Evolutionary conservation across 2,888 invertebrate species (phyloP), one percentile per base, ranked within the genome.

Genomic region (Cryptus armator): DNA sequence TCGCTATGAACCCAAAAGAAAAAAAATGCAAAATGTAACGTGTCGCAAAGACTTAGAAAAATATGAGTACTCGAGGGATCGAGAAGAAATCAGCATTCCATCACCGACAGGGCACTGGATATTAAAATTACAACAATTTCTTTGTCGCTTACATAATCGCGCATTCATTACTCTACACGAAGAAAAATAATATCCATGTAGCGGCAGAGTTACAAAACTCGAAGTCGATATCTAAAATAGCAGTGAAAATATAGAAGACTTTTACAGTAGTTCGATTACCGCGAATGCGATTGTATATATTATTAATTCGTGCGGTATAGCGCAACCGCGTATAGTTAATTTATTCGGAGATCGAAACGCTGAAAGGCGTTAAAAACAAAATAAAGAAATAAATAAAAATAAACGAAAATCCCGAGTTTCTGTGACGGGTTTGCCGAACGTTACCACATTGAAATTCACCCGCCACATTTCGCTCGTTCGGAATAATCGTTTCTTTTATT

Each of bases 241-340:
- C 19, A 56, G 19, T 12, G 19, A 24, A 56, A 24, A 24, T 19
- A 19, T 14, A 46, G 16, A 53, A 53, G 53, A 37, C 9, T 16
- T 77, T 53, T 46, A 77, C 12, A 12, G 9, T 3, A 46, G 46
- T 32, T 62, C 4, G 16, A 29, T 29, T 46, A 44, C 67, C 46
- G 59, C 44, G 7, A 32, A 3, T n/a, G 51, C 70, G 9, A 29
- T 59, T 77, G 59, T 67, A 67, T 46, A 67, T 76, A 76, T 24
- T 68, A 46, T 32, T 32, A 44, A 48, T 56, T 53, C 44, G 19
- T 12, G 44, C 59, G 46, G 19, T 29, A 32, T 19, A 12, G 29
- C 62, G 24, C 62, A 6, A 48, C 64, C 74, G 44, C n/a, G 16
- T 24, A 29, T 24, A 44, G 67, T 67, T 77, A 77, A 77, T 77